These are phyloP conservation scores for Megathymus violae DNA, from an alignment of 1,140 invertebrate species.

Conservation along the genomic window DNA sequence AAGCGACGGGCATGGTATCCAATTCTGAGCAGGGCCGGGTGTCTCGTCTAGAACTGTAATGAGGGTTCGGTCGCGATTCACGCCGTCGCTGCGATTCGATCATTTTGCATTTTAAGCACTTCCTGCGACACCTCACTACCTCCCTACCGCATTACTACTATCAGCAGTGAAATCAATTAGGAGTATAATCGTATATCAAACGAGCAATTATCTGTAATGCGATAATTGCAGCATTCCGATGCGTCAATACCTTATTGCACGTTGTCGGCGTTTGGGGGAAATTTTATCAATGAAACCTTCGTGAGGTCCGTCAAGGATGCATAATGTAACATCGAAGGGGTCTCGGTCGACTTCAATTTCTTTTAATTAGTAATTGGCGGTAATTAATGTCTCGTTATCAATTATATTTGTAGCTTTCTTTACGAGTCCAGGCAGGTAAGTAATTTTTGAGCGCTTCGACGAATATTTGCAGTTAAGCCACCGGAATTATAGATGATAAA, in stretches of 20 bases:
- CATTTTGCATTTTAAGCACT: conserved; percentile 30
- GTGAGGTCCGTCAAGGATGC: too few species aligned
- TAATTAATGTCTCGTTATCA: conserved; percentile 1
- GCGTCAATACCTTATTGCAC: conserved; percentile 16
- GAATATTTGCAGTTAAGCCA: too few species aligned
- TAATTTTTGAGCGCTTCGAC: too few species aligned
- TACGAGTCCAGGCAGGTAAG: too few species aligned
- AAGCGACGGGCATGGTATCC: too few species aligned
- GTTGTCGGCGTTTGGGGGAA: conserved; percentile 16
- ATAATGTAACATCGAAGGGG: too few species aligned
- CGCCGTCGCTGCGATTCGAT: conserved; percentile 6
- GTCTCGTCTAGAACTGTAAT: too few species aligned
- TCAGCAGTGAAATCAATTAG: conserved; percentile 35
- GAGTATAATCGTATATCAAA: conserved; percentile 35
- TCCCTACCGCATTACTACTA: conserved; percentile 25
- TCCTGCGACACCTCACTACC: too few species aligned
- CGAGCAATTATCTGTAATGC: conserved; percentile 18
- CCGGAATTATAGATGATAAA: too few species aligned
- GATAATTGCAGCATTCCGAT: conserved; percentile 25
- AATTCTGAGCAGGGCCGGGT: too few species aligned
- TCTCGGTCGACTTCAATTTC: conserved; percentile 17
- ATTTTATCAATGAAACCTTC: too few species aligned
- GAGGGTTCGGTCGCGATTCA: too few species aligned
- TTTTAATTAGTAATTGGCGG: conserved; percentile 9
- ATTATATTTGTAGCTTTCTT: neutral